phyloP scores from a whole-genome alignment of 1,140 invertebrate genomes.

The Helicoverpa zea region DNA sequence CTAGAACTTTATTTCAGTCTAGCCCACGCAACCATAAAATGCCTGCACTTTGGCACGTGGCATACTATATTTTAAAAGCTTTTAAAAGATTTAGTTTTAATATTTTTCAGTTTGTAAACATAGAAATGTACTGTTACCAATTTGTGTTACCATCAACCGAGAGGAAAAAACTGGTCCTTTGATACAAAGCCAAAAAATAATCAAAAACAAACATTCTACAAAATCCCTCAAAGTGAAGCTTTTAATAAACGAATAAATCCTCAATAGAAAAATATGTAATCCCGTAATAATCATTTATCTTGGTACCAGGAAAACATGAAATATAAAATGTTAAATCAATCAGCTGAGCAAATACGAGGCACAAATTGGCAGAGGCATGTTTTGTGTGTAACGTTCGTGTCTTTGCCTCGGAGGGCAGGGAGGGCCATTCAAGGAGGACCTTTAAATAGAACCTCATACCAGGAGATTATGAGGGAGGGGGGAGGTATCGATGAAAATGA shows the following conservation, averaged over 20 bases:
- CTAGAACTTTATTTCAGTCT: background rate
- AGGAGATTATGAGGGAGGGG: slow-evolving; percentile 30
- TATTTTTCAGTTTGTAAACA: background rate
- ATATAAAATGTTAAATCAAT: slow-evolving; percentile 18
- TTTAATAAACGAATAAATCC: slow-evolving; percentile 11
- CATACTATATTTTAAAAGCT: background rate
- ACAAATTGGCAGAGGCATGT: slow-evolving; percentile 10
- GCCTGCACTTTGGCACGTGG: background rate
- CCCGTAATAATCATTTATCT: background rate
- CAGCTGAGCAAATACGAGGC: slow-evolving; percentile 1
- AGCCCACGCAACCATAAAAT: background rate
- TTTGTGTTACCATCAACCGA: background rate
- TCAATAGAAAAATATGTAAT: background rate
- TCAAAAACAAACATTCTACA: background rate
- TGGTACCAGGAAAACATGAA: slow-evolving; percentile 11
- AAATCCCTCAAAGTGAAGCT: background rate
- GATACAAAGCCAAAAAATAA: background rate
- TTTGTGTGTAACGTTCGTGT: slow-evolving; percentile 1
- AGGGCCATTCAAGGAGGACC: slow-evolving; percentile 42
- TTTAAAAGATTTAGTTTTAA: background rate
- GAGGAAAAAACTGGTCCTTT: background rate
- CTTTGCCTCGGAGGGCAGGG: background rate
- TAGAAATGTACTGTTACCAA: background rate
- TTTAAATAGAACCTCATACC: slow-evolving; percentile 66
- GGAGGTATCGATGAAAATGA: slow-evolving; percentile 50